phyloP scores from a whole-genome alignment of 2,113 vertebrate species.

The Ameiurus melas region DNA sequence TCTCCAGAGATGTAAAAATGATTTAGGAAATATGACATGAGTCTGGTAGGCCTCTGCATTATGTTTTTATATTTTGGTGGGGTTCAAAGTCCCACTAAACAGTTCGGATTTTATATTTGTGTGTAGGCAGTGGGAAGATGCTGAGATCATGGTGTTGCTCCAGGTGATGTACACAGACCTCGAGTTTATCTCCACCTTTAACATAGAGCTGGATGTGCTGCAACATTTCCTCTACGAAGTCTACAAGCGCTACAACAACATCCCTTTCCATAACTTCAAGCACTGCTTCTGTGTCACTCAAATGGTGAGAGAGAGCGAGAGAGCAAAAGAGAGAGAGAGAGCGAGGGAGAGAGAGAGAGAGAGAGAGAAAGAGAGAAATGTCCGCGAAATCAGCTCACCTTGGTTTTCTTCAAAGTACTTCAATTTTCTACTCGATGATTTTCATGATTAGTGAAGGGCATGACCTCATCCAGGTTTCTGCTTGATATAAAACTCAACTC shows the following conservation, averaged over 20 bases:
- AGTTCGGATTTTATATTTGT: neutral
- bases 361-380: conserved; percentile 49
- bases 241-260: conserved; percentile 79
- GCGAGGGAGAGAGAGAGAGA: conserved; percentile 61
- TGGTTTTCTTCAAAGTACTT: conserved; percentile 15
- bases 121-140: conserved; percentile 80
- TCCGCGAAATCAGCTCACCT: conserved; percentile 17
- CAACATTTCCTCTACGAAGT: conserved; percentile 78
- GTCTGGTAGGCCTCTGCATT: neutral
- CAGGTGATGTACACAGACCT: conserved; percentile 79
- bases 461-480: neutral
- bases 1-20: neutral
- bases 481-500: neutral
- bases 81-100: neutral
- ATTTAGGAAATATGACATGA: conserved; percentile 4
- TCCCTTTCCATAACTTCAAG: conserved; percentile 82
- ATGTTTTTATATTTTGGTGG: conserved; percentile 14
- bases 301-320: conserved; percentile 69
- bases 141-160: conserved; percentile 80
- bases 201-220: conserved; percentile 74
- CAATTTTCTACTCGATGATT: conserved; percentile 30
- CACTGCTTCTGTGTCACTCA: conserved; percentile 82
- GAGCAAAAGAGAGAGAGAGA: conserved; percentile 50
- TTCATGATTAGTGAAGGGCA: conserved; percentile 31
- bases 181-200: conserved; percentile 72